Evolutionary conservation across 2,113 vertebrate genomes (phyloP).

Genomic region (Octodon degus): DNA sequence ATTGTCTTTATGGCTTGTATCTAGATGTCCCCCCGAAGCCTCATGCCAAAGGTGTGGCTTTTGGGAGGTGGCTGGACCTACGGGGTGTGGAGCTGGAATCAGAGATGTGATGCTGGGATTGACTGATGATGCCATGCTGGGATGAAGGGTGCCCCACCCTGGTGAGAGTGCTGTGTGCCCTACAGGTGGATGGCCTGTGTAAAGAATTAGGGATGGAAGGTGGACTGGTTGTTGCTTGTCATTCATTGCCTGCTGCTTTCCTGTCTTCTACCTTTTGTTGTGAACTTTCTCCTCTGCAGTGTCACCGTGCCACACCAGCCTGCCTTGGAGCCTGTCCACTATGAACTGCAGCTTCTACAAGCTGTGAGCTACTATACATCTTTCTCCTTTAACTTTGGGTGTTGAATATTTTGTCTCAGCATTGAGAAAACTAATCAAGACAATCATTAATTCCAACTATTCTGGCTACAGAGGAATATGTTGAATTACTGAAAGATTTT

Average conservation of each 20-base stretch:
- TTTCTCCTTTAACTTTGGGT: background rate
- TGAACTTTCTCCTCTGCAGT: background rate
- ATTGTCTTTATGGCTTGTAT: background rate
- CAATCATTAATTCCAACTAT: slow-evolving; percentile 53
- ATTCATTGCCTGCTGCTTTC: background rate
- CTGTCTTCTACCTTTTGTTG: background rate
- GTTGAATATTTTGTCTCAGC: background rate
- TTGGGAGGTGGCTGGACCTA: background rate
- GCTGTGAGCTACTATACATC: background rate
- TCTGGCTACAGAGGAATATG: slow-evolving; percentile 20
- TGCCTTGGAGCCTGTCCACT: background rate
- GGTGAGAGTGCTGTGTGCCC: too few relatives aligned
- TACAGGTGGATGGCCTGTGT: background rate
- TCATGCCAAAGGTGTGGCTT: background rate
- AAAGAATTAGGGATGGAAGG: background rate
- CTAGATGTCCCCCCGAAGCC: background rate
- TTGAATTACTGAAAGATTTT: slow-evolving; percentile 68
- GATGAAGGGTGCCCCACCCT: background rate
- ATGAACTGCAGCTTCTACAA: background rate
- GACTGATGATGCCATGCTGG: background rate
- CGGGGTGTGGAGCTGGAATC: background rate
- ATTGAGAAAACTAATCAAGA: background rate
- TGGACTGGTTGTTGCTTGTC: background rate
- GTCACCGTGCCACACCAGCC: background rate
- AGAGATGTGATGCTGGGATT: background rate